phyloP scores from a whole-genome alignment of 2,113 vertebrate genomes.

The Gracilinanus agilis region DNA sequence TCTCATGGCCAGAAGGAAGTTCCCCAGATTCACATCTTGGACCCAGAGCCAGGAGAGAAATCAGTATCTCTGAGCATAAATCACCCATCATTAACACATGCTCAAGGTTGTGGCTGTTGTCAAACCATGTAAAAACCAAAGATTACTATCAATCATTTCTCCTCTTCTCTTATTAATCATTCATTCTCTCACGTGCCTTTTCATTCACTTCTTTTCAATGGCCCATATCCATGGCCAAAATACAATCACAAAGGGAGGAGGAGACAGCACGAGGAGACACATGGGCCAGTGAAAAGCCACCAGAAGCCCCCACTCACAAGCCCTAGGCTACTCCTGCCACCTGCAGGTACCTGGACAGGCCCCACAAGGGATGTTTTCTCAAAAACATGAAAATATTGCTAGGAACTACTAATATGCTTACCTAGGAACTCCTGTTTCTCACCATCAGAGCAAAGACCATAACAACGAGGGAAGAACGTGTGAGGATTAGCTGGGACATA shows the following conservation, averaged over 20 bases:
- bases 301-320: neutral
- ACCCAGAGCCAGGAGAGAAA: neutral
- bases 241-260: neutral
- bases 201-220: neutral
- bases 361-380: too few species aligned
- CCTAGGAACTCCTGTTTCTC: constrained; percentile 78
- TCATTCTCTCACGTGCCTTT: neutral
- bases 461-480: constrained; percentile 77
- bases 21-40: neutral
- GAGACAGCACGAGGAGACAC: neutral
- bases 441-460: constrained; percentile 66
- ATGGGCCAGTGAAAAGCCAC: neutral
- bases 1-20: neutral
- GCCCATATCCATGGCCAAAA: neutral
- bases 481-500: constrained; percentile 70
- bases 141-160: neutral
- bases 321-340: neutral
- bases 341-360: too few species aligned
- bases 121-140: neutral
- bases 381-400: too few species aligned
- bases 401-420: constrained; percentile 38
- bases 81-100: neutral
- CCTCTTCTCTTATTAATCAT: neutral
- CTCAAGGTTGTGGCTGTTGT: neutral
- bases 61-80: neutral